Evolutionary conservation across 2,888 invertebrate species (phyloP).

Genomic region (Aphrophora alni): DNA sequence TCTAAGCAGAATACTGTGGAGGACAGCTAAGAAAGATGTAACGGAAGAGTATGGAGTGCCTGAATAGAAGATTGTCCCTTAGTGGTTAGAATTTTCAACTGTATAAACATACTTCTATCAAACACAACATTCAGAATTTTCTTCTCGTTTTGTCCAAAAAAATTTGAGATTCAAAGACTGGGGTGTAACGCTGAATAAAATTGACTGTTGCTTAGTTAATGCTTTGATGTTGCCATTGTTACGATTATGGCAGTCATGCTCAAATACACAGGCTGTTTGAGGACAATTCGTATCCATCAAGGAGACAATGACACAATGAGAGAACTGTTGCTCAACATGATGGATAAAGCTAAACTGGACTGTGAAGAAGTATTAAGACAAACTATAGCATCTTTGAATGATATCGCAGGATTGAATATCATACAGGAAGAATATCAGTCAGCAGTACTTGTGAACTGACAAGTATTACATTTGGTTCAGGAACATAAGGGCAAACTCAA

Average conservation of each 20-base stretch:
- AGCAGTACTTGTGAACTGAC: conserved; percentile 68
- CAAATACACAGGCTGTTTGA: conserved; percentile 66
- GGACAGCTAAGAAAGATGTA: conserved; percentile 72
- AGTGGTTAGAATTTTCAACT: conserved; percentile 70
- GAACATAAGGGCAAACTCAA: conserved; percentile 59
- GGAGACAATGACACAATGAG: conserved; percentile 66
- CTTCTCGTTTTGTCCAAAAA: conserved; percentile 59
- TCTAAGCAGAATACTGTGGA: conserved; percentile 68
- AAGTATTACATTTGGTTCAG: conserved; percentile 63
- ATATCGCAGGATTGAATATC: conserved; percentile 69
- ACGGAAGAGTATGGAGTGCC: conserved; percentile 71
- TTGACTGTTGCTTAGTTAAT: conserved; percentile 59
- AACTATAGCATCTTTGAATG: conserved; percentile 69
- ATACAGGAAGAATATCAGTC: conserved; percentile 61
- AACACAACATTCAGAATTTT: conserved; percentile 64
- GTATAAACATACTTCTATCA: conserved; percentile 77
- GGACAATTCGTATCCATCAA: conserved; percentile 54
- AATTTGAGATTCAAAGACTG: conserved; percentile 51
- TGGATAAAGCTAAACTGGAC: conserved; percentile 64
- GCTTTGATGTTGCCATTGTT: conserved; percentile 68
- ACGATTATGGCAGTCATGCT: conserved; percentile 72
- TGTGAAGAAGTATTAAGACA: conserved; percentile 69
- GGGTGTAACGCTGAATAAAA: conserved; percentile 58
- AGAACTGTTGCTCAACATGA: conserved; percentile 69
- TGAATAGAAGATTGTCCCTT: conserved; percentile 63